These are phyloP conservation scores for Siniperca obscura DNA, from an alignment of 2,797 vertebrate genomes.

Conservation along the genomic window DNA sequence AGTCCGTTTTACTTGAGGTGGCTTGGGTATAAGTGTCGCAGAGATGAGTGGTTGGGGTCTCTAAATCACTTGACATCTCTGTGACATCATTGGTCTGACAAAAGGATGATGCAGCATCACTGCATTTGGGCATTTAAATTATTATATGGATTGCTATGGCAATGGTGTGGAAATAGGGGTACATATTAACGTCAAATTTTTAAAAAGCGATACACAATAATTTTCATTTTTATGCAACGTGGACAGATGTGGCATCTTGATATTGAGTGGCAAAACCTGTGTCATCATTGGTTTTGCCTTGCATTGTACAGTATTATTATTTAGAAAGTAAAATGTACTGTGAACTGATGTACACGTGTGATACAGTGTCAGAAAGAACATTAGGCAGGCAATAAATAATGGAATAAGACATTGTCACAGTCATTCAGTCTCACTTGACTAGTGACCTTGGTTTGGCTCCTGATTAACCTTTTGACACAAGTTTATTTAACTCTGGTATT, in stretches of 20 bases:
- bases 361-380: background rate
- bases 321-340: background rate
- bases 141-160: background rate
- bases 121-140: background rate
- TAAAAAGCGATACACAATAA: background rate
- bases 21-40: background rate
- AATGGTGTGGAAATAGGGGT: background rate
- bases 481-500: constrained; percentile 6
- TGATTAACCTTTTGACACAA: constrained; percentile 1
- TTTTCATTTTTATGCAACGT: background rate
- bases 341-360: background rate
- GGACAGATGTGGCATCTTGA: background rate
- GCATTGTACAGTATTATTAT: background rate
- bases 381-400: background rate
- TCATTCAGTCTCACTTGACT: background rate
- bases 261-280: background rate
- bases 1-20: background rate
- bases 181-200: background rate
- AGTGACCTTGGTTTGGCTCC: background rate
- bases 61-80: background rate
- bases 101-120: background rate
- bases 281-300: background rate
- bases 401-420: background rate
- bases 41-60: background rate
- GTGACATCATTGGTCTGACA: background rate